These are phyloP conservation scores for Zaprionus kolodkinae DNA, from an alignment of 1,140 invertebrate genomes.

Conservation along the genomic window DNA sequence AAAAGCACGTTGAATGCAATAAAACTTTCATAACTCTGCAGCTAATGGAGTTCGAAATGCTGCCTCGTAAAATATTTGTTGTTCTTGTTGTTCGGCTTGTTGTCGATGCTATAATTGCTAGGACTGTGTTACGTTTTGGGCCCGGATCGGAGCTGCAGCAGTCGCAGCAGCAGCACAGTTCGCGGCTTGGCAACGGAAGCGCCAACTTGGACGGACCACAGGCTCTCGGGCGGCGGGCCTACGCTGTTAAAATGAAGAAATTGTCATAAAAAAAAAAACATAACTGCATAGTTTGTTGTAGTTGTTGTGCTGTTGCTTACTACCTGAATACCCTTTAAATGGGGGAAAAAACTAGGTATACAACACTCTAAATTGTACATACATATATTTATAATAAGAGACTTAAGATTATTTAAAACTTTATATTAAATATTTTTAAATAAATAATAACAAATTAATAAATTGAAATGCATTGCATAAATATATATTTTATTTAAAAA, in stretches of 20 bases:
- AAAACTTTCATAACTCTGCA: conserved; percentile 82
- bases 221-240: conserved; percentile 29
- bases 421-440: no score
- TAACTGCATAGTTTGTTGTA: conserved; percentile 39
- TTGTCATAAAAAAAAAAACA: conserved; percentile 76
- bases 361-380: no score
- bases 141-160: not conserved
- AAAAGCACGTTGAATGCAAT: conserved; percentile 72
- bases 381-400: no score
- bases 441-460: no score
- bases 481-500: no score
- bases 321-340: conserved; percentile 19
- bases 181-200: conserved; percentile 65
- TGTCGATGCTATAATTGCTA: conserved; percentile 69
- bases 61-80: conserved; percentile 78
- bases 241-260: conserved; percentile 63
- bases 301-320: conserved; percentile 8
- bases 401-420: no score
- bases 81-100: conserved; percentile 35
- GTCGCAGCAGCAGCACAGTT: conserved; percentile 15
- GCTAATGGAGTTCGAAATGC: conserved; percentile 82
- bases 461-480: no score
- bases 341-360: no score
- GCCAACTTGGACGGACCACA: conserved; percentile 59
- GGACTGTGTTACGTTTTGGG: conserved; percentile 48